phyloP scores from a whole-genome alignment of 2,797 vertebrate genomes.

The Rhodeus uyekii region DNA sequence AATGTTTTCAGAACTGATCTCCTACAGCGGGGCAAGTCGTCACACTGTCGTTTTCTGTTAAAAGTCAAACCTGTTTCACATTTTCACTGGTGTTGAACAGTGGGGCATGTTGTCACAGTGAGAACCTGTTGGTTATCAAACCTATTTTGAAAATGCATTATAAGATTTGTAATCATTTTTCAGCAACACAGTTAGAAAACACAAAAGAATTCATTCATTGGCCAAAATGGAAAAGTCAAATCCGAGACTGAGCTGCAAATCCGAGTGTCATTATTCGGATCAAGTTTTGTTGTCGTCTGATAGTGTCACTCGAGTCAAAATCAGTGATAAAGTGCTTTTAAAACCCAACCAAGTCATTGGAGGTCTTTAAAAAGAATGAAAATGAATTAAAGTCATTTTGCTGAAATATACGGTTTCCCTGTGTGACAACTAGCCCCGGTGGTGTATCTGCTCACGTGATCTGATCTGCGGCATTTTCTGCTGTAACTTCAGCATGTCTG shows the following conservation, averaged over 20 bases:
- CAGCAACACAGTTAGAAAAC: neutral
- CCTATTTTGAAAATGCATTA: neutral
- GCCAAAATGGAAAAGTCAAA: neutral
- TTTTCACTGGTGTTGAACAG: neutral
- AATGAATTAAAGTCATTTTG: neutral
- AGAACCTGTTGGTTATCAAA: neutral
- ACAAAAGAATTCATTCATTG: neutral
- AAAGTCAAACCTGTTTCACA: neutral
- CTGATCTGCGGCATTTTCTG: neutral
- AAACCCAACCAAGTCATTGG: neutral
- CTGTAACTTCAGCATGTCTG: neutral
- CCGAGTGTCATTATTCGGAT: too few relatives aligned
- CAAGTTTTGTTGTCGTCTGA: too few relatives aligned
- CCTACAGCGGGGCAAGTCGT: neutral
- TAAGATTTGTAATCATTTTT: neutral
- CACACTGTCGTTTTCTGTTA: neutral
- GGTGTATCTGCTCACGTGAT: neutral
- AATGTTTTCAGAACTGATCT: too few relatives aligned
- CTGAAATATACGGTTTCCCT: neutral
- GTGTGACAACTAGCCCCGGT: constrained; percentile 10
- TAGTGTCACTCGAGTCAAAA: neutral
- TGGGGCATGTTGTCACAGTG: neutral
- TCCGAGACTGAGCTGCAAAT: too few relatives aligned
- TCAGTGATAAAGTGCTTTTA: neutral
- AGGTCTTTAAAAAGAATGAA: neutral